Evolutionary conservation across 1,140 invertebrate species (phyloP).

Genomic region (Drosophila willistoni): DNA sequence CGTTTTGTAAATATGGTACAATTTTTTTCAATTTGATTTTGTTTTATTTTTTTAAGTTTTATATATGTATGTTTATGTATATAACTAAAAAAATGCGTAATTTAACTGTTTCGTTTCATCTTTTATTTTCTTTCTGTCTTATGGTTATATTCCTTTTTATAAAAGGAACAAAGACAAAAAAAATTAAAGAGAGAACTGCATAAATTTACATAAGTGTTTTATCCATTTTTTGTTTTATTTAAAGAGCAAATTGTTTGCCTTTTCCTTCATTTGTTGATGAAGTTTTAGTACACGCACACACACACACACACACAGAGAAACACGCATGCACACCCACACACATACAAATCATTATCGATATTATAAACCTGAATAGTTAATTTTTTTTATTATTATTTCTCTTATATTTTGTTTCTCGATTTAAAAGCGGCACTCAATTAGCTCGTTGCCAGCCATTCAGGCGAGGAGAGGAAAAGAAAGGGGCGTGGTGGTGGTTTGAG

Average conservation of each 20-base stretch:
- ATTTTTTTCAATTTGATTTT: conserved; percentile 65
- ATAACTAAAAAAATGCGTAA: conserved; percentile 82
- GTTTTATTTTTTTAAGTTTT: conserved; percentile 61
- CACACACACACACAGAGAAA: background rate
- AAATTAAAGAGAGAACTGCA: conserved; percentile 22
- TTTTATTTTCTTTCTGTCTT: conserved; percentile 30
- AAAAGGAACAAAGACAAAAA: conserved; percentile 74
- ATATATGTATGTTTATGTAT: conserved; percentile 61
- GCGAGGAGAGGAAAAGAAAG: background rate
- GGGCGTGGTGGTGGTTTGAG: background rate
- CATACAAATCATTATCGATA: conserved; percentile 57
- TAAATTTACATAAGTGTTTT: conserved; percentile 48
- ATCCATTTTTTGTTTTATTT: background rate
- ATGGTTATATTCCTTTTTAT: conserved; percentile 64
- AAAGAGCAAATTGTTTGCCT: conserved; percentile 48
- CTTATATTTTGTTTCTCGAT: conserved; percentile 52
- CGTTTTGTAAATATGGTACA: conserved; percentile 66
- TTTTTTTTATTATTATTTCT: conserved; percentile 40
- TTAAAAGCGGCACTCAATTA: conserved; percentile 61
- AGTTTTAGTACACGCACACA: conserved; percentile 25
- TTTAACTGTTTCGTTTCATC: conserved; percentile 61
- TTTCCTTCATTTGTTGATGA: conserved; percentile 38
- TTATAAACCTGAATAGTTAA: conserved; percentile 74
- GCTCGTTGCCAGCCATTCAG: conserved; percentile 14
- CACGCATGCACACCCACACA: conserved; percentile 17